Percentiles rank a stretch among this genome's conserved stretches.
These are phyloP conservation scores for Bombus picipes DNA, from an alignment of 1,140 invertebrate genomes.

Conservation along the genomic window DNA sequence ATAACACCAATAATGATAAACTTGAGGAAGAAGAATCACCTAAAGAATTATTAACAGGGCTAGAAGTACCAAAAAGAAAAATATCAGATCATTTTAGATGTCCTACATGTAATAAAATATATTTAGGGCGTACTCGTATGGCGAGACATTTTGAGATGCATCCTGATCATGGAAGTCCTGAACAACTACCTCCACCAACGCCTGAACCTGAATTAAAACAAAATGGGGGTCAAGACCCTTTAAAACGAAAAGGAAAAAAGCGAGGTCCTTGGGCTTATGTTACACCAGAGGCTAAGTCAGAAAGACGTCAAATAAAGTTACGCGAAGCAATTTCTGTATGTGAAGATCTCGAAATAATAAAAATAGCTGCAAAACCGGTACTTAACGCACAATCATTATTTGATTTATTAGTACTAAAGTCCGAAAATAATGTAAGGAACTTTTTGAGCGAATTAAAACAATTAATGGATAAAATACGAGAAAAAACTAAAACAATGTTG, in stretches of 20 bases:
- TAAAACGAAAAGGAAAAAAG: constrained; percentile 79
- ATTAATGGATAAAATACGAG: constrained; percentile 71
- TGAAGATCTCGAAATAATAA: constrained; percentile 76
- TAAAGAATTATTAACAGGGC: constrained; percentile 77
- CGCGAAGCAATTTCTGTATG: constrained; percentile 82
- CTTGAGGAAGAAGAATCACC: constrained; percentile 72
- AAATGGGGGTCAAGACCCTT: constrained; percentile 69
- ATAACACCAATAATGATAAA: constrained; percentile 83
- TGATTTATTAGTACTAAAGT: constrained; percentile 76
- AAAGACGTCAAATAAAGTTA: constrained; percentile 81
- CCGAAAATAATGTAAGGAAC: constrained; percentile 74
- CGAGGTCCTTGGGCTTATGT: constrained; percentile 80
- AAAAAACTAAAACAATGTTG: constrained; percentile 70
- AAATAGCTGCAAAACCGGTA: constrained; percentile 80
- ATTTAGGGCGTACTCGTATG: constrained; percentile 83
- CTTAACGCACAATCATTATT: constrained; percentile 76
- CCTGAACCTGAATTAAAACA: constrained; percentile 74
- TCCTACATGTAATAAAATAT: constrained; percentile 84
- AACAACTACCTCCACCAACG: constrained; percentile 77
- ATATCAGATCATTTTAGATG: constrained; percentile 84
- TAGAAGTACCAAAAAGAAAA: constrained; percentile 81
- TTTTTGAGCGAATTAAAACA: constrained; percentile 75
- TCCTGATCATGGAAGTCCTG: constrained; percentile 85
- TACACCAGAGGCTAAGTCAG: constrained; percentile 80
- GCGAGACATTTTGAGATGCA: constrained; percentile 85